phyloP scores from a whole-genome alignment of 2,797 vertebrate species.

The Hydrocynus forskahlii region DNA sequence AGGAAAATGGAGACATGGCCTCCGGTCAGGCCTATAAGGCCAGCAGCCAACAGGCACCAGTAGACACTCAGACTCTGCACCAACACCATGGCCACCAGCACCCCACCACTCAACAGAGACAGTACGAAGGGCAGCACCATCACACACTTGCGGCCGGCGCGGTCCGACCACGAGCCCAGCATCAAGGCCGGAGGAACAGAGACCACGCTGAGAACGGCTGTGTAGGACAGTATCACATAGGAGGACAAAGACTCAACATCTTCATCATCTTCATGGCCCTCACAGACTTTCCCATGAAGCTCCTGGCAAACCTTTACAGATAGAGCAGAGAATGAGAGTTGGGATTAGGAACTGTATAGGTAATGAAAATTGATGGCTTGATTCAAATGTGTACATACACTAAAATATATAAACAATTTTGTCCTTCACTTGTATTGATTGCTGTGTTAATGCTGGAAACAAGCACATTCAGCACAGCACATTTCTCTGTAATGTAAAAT shows the following conservation, averaged over 20 bases:
- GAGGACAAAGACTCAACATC: constrained; percentile 61
- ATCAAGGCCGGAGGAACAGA: constrained; percentile 67
- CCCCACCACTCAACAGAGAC: constrained; percentile 59
- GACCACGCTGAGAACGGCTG: constrained; percentile 56
- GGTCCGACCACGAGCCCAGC: constrained; percentile 72
- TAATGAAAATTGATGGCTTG: neutral
- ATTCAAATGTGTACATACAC: neutral
- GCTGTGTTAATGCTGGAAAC: too few relatives aligned
- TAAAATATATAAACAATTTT: too few relatives aligned
- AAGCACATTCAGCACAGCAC: too few relatives aligned
- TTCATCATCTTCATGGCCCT: constrained; percentile 47
- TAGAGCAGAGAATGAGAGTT: neutral
- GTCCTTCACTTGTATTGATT: too few relatives aligned
- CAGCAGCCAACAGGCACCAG: constrained; percentile 60
- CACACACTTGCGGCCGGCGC: constrained; percentile 52
- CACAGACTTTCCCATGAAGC: constrained; percentile 59
- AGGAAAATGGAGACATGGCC: constrained; percentile 67
- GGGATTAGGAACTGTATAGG: neutral
- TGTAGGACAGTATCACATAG: constrained; percentile 64
- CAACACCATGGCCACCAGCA: constrained; percentile 59
- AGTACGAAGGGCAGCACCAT: constrained; percentile 65
- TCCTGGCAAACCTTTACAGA: constrained; percentile 62
- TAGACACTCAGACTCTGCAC: constrained; percentile 57
- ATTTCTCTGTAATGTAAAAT: too few relatives aligned
- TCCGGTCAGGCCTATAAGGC: constrained; percentile 64